Evolutionary conservation across 2,113 vertebrate species (phyloP).

Genomic region (Uria lomvia): DNA sequence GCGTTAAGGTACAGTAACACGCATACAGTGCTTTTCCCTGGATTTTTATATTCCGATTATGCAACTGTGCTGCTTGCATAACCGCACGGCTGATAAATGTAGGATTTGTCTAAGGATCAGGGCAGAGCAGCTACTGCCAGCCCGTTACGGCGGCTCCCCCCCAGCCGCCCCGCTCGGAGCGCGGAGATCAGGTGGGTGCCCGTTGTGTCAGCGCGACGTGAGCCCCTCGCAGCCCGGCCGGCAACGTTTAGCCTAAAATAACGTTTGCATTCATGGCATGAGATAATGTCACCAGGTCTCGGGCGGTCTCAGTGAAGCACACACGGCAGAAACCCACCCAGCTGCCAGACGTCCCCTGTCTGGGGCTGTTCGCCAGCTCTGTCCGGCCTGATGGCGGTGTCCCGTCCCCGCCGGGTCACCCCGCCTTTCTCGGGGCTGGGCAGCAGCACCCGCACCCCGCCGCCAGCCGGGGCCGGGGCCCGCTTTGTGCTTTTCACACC

Average conservation of each 20-base stretch:
- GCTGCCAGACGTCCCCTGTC: neutral
- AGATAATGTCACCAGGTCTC: neutral
- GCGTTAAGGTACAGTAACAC: neutral
- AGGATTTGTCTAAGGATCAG: constrained; percentile 9
- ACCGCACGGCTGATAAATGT: neutral
- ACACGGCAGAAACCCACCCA: neutral
- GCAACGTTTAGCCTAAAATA: neutral
- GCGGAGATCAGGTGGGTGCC: neutral
- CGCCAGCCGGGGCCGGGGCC: neutral
- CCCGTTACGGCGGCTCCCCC: neutral
- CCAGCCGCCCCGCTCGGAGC: neutral
- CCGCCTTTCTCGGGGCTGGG: neutral
- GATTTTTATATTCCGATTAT: constrained; percentile 41
- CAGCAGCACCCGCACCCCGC: neutral
- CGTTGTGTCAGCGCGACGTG: neutral
- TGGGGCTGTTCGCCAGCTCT: fast-evolving
- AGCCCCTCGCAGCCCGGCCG: neutral
- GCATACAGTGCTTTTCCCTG: neutral
- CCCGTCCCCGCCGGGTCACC: neutral
- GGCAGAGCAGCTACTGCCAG: neutral
- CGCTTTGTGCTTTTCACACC: neutral
- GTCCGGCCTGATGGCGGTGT: neutral
- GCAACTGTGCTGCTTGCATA: constrained; percentile 57
- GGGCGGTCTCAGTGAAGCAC: neutral
- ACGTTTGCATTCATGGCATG: neutral